Evolutionary conservation across 2,888 invertebrate species (phyloP).

Genomic region (Ptycholaimellus sp.): DNA sequence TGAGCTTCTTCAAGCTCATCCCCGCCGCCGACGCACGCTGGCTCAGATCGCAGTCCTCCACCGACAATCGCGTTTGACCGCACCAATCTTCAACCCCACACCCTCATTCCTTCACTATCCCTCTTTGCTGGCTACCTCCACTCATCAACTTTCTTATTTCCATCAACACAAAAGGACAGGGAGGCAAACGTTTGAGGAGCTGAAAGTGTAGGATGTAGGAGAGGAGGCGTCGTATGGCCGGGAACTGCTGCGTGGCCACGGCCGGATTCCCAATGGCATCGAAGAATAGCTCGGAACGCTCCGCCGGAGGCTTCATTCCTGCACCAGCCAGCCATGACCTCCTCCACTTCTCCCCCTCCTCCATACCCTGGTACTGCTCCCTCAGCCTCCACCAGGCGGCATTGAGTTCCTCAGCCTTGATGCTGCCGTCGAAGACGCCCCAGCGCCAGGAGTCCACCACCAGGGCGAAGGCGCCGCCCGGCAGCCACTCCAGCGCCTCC

Average conservation of each 20-base stretch:
- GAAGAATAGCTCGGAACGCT: background rate
- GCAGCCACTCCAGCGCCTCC: constrained; percentile 26
- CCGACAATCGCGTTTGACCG: too few relatives aligned
- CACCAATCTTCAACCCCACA: too few relatives aligned
- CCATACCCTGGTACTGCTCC: constrained; percentile 13
- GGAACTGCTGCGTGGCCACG: background rate
- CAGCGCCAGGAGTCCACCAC: constrained; percentile 28
- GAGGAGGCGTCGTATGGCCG: constrained; percentile 4
- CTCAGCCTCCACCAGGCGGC: constrained; percentile 26
- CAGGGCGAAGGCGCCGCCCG: constrained; percentile 26
- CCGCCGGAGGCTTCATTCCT: constrained; percentile 15
- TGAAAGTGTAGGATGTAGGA: constrained; percentile 8
- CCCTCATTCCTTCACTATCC: too few relatives aligned
- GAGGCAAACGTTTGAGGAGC: constrained; percentile 8
- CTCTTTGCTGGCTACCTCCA: too few relatives aligned
- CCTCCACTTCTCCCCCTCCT: too few relatives aligned
- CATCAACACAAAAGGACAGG: too few relatives aligned
- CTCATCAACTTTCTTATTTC: too few relatives aligned
- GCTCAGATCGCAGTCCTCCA: too few relatives aligned
- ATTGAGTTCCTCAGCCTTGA: constrained; percentile 14
- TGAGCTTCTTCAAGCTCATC: too few relatives aligned
- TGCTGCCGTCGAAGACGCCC: constrained; percentile 17
- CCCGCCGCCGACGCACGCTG: too few relatives aligned
- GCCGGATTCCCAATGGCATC: background rate
- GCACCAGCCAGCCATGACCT: too few relatives aligned